Base-by-base conservation (phyloP, 1,140 invertebrate genomes). In the Apis laboriosa region DNA sequence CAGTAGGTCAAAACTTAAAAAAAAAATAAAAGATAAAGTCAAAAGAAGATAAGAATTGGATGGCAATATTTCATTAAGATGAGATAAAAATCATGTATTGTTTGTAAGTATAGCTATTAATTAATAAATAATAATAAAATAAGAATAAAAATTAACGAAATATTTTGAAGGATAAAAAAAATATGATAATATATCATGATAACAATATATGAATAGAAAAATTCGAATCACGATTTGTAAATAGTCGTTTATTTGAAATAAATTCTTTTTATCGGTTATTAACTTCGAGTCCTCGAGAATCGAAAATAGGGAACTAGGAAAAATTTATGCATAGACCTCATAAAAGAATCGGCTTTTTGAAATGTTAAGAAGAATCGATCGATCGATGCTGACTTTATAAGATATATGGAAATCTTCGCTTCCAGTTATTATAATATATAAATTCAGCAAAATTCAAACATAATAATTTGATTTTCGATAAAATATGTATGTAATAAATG, bases 101-200 rank as follows among this genome's bases (percentile, higher is more conserved):
- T 28, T 77, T 71, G n/a, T 63, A 74, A 49, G 19, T 55, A 80
- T 66, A 43, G 24, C 71, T n/a, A 43, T 53, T 9, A 79, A 49
- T 80, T 75, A 76, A 67, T 80, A 64, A 64, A 64, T 28, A 64
- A 76, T 43, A 43, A 73, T 83, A 79, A 73, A 73, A 34, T 34
- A 34, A 34, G 34, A 73, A 86, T 43, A 43, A 58, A n/a, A 84
- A 72, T 60, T n/a, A 49, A 66, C 61, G 67, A 60, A 84, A 28
- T 15, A 64, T 71, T 53, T 17, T 55, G 67, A 67, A 58, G 17
- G 21, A 55, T 34, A 34, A 9, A 11, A 13, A 53, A 53, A 0
- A 13, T 53, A 15, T 55, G 34, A 43, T 24, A 24, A 24, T 43
- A 43, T 43, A 43, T 43, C 34, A 43, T 43, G 34, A 43, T 43